Percentiles rank a stretch among this genome's conserved stretches.
phyloP scores from a whole-genome alignment of 2,797 vertebrate genomes.

The Gymnodraco acuticeps region DNA sequence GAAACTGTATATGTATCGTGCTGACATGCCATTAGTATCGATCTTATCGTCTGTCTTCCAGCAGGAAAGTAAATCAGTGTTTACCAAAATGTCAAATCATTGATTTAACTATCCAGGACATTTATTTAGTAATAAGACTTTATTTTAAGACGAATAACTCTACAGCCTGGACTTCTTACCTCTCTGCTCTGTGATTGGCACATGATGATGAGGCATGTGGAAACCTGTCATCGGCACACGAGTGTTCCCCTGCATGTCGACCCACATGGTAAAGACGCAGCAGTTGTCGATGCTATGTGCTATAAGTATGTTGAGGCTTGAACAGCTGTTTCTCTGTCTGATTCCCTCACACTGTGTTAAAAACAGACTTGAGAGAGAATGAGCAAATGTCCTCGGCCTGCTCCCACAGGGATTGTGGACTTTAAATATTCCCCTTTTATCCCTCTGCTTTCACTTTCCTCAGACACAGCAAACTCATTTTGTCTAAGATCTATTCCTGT shows the following conservation, averaged over 20 bases:
- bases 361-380: slow-evolving; percentile 54
- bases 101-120: not conserved
- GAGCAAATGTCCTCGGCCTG: slow-evolving; percentile 40
- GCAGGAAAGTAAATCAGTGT: not conserved
- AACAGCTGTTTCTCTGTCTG: slow-evolving; percentile 63
- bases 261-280: slow-evolving; percentile 9
- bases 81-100: not conserved
- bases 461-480: not conserved
- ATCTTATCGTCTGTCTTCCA: not conserved
- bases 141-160: not conserved
- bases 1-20: not conserved
- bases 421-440: slow-evolving; percentile 42
- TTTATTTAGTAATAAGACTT: not conserved
- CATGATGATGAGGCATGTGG: slow-evolving; percentile 10
- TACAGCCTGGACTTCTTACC: not conserved
- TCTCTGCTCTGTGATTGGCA: slow-evolving; percentile 17
- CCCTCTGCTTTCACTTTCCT: slow-evolving; percentile 14
- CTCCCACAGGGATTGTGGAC: slow-evolving; percentile 45
- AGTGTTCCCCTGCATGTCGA: slow-evolving; percentile 18
- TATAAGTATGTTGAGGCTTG: slow-evolving; percentile 52
- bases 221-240: slow-evolving; percentile 14
- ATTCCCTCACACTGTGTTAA: slow-evolving; percentile 43
- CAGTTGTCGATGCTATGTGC: slow-evolving; percentile 51
- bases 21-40: not conserved
- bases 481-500: not conserved